Evolutionary conservation across 2,888 invertebrate genomes (phyloP), one percentile per base, ranked within the genome.

Genomic region (Galeruca laticollis): DNA sequence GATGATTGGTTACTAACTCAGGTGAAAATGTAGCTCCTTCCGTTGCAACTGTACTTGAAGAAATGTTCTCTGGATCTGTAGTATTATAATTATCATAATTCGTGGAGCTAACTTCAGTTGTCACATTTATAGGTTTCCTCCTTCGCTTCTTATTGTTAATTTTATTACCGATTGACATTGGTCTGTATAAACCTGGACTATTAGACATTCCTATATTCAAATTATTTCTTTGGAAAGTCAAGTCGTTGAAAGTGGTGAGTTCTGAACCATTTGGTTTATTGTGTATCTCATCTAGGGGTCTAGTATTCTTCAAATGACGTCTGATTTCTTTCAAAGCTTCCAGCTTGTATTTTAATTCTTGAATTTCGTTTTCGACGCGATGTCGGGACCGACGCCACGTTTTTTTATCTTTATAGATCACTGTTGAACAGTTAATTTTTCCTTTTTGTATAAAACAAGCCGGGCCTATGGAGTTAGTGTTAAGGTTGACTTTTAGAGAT

Each of bases 271-370:
- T 76, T 40, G 71, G 21, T 67, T 71, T 66, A 40, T 69, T 61
- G 13, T 47, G n/a, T 18, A 66, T 56, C 15, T 67, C 68, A 20
- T 85, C 18, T 89, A 90, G 77, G 90, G 92, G 80, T 90, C 90
- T 81, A n/a, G 80, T 77, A 72, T 91, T 91, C 85, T 94, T 93
- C 79, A 96, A 86, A 84, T 95, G 94, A 72, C 93, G 90, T 73
- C 95, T 90, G 71, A 96, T 95, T 86, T 94, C 94, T 87, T 96
- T 96, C 63, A 97, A 87, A 76, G 94, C 93, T 79, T 94, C 94
- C 73, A 98, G 87, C 85, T 95, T 93, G 71, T 92, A 90, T 82
- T 92, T 90, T 73, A 97, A 88, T 68, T 93, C 90, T 81, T 93
- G 91, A 79, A 98, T 98, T 87, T 96, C 93, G 81, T 92, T 91